Conservation (phyloP, 2,113 vertebrate genomes). For the Pomatostomus ruficeps region DNA sequence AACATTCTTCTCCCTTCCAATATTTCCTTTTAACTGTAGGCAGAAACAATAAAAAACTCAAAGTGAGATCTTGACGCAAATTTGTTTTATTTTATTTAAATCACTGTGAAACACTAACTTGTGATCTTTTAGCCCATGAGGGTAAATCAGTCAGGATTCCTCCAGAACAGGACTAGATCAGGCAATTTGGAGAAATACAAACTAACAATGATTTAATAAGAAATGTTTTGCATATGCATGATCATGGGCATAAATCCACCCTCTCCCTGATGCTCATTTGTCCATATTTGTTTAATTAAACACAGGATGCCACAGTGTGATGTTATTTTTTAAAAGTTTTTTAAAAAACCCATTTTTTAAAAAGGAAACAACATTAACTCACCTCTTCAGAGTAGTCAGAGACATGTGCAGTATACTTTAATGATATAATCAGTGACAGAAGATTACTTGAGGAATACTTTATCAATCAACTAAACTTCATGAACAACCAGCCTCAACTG, state of each 20-base stretch:
- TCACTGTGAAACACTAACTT: not conserved
- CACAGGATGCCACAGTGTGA: not conserved
- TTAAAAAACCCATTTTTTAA: not conserved
- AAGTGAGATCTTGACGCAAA: not conserved
- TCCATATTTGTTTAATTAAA: not conserved
- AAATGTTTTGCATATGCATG: not conserved
- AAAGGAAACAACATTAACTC: not conserved
- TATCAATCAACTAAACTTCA: not conserved
- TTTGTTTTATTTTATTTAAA: not conserved
- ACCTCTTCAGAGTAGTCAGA: not conserved
- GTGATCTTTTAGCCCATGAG: not conserved
- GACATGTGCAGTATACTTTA: not conserved
- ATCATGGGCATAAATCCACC: not conserved
- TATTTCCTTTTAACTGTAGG: not conserved
- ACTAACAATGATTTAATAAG: not conserved
- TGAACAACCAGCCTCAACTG: not conserved
- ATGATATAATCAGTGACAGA: not conserved
- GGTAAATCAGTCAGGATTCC: not conserved
- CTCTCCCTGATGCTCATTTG: not conserved
- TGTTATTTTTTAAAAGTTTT: not conserved
- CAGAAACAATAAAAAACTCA: not conserved
- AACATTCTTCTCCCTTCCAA: not conserved
- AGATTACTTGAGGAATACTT: not conserved
- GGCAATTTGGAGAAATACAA: not conserved
- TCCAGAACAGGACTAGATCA: not conserved